Percentiles rank a stretch among this genome's conserved stretches.
Conservation (phyloP, 2,113 vertebrate genomes). For the Hippocampus abdominalis region DNA sequence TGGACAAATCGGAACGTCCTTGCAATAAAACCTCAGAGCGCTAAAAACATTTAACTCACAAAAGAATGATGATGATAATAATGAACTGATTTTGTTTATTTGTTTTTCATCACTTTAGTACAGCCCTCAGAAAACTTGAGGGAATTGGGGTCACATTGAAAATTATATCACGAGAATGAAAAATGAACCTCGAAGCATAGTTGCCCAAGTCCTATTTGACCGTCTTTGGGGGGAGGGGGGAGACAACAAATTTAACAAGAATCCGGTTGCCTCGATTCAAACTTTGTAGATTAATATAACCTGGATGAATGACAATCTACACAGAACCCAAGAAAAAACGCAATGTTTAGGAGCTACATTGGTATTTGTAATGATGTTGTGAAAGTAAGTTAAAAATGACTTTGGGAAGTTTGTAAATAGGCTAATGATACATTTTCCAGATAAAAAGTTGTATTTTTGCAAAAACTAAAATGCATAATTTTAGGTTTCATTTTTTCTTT, state of each 20-base stretch:
- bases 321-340: background rate
- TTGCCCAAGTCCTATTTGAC: background rate
- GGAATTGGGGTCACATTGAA: background rate
- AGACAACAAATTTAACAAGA: background rate
- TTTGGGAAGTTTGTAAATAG: background rate
- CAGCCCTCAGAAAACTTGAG: background rate
- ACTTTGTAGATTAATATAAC: background rate
- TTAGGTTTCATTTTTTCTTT: background rate
- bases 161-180: background rate
- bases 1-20: background rate
- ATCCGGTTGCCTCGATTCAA: background rate
- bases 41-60: background rate
- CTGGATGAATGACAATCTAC: background rate
- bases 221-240: background rate
- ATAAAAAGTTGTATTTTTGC: background rate
- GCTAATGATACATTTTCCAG: background rate
- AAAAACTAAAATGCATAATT: background rate
- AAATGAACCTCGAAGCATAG: background rate
- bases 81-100: background rate
- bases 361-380: background rate
- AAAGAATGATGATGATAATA: background rate
- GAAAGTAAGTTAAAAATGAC: background rate
- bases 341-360: background rate
- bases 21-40: background rate
- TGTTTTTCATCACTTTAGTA: background rate